Percentiles rank a stretch among this genome's conserved stretches.
phyloP scores from a whole-genome alignment of 2,888 invertebrate species.

The Ashinkailepas kermadecensis region DNA sequence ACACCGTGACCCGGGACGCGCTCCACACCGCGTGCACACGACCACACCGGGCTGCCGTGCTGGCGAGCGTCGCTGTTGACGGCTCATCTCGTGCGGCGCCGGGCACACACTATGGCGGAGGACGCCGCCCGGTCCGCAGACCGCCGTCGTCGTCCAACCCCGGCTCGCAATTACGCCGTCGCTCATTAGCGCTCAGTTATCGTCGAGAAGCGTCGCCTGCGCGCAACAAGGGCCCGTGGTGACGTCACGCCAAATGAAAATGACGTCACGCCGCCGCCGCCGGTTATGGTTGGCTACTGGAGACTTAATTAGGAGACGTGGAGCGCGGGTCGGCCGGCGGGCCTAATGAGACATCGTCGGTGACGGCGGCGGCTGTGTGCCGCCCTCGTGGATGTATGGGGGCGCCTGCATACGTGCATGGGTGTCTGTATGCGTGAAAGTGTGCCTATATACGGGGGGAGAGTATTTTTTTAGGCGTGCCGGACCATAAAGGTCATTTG shows the following conservation, averaged over 20 bases:
- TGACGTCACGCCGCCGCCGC: constrained; percentile 1
- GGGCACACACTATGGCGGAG: background rate
- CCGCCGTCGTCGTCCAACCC: background rate
- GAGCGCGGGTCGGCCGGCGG: background rate
- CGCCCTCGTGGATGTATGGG: background rate
- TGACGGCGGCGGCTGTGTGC: background rate
- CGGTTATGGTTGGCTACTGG: constrained; percentile 10
- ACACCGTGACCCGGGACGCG: background rate
- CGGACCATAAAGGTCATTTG: too few species aligned
- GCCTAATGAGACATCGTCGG: background rate
- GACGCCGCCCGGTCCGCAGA: background rate
- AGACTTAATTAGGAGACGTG: constrained; percentile 13
- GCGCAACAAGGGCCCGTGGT: background rate
- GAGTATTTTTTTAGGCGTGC: too few species aligned
- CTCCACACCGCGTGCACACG: background rate
- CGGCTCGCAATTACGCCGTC: background rate
- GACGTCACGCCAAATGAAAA: constrained; percentile 11
- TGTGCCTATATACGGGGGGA: too few species aligned
- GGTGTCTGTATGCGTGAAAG: too few species aligned
- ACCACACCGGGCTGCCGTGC: background rate
- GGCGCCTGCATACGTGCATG: too few species aligned
- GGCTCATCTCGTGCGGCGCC: background rate
- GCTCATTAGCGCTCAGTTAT: constrained; percentile 1
- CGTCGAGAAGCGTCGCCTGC: background rate
- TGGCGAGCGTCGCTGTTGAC: background rate